Base-by-base conservation (phyloP, 2,797 vertebrate genomes). In the Acrossocheilus wenchowensis region DNA sequence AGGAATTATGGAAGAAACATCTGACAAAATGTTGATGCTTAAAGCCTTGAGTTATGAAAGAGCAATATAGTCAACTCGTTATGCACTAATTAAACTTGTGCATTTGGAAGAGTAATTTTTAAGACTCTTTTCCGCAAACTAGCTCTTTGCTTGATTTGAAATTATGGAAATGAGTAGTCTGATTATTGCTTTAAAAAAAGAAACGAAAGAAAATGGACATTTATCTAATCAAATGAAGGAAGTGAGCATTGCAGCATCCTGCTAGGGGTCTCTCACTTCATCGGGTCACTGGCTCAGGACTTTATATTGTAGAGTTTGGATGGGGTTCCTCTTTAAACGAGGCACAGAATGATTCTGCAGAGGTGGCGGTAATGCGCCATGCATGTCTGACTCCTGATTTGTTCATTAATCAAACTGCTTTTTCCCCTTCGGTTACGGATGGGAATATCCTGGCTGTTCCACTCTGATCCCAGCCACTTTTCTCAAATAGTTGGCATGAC, bases 401-500 rank as follows among this genome's bases (percentile, higher is more conserved):
- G 79, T 85, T 66, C 68, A 85, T 84, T 85, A 86, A 86, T 88
- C 81, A 78, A 84, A 68, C 68, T 41, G n/a, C 39, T 60, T 78
- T 86, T 89, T 48, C 30, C 68, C 68, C 43, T 72, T 57, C 12
- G 9, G 77, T 82, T 86, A 72, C 64, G 80, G 21, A 74, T 41
- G 68, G 77, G 71, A 81, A 83, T 71, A 85, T 87, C 69, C 41
- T 89, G 86, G 60, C 83, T 36, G 71, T 72, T 85, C 79, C n/a
- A 78, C 66, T 78, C 78, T 48, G 64, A 85, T 82, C 72, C 73
- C 80, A 84, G 69, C 52, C 62, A 54, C 84, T 82, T 87, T 66
- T 69, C 54, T 79, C 60, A 86, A 88, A 79, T 78, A 86, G 52
- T 86, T 86, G 87, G 80, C 84, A 48, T 21, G 72, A 39, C 57